phyloP scores from a whole-genome alignment of 1,140 invertebrate genomes.

The Ephestia elutella region DNA sequence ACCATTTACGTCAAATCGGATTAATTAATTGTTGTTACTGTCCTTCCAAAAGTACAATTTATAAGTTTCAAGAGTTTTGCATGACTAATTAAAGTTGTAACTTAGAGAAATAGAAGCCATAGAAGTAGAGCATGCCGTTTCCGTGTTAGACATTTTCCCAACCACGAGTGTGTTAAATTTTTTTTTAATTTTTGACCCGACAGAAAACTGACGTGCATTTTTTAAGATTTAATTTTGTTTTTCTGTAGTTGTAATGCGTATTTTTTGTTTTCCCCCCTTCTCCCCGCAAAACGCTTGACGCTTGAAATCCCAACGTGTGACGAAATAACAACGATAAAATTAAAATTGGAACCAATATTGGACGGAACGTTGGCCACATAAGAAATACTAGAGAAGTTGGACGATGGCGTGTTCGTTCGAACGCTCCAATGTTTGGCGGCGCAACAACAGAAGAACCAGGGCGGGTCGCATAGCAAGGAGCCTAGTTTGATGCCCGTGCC shows the following conservation, averaged over 20 bases:
- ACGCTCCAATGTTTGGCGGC: slow-evolving; percentile 86
- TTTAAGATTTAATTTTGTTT: slow-evolving; percentile 45
- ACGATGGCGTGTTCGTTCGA: slow-evolving; percentile 86
- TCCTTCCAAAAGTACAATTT: background rate
- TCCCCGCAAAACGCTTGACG: slow-evolving; percentile 70
- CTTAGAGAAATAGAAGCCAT: slow-evolving; percentile 47
- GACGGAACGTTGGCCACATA: slow-evolving; percentile 43
- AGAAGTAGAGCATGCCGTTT: slow-evolving; percentile 64
- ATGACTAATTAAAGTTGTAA: slow-evolving; percentile 15
- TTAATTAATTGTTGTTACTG: too few species aligned
- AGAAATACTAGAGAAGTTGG: slow-evolving; percentile 74
- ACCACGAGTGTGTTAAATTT: slow-evolving; percentile 46
- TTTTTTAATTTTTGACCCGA: slow-evolving; percentile 27
- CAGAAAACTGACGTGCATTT: slow-evolving; percentile 23
- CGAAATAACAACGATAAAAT: slow-evolving; percentile 52
- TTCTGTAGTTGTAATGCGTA: slow-evolving; percentile 74
- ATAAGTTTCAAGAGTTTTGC: background rate
- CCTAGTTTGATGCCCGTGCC: slow-evolving; percentile 96
- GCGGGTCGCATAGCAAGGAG: slow-evolving; percentile 78
- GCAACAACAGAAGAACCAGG: slow-evolving; percentile 80
- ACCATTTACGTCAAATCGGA: too few species aligned
- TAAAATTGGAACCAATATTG: slow-evolving; percentile 28
- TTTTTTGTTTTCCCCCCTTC: slow-evolving; percentile 69
- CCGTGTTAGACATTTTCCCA: slow-evolving; percentile 73
- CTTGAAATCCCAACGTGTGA: slow-evolving; percentile 70